Conservation (phyloP, 2,797 vertebrate genomes). For the Pogoniulus pusillus region DNA sequence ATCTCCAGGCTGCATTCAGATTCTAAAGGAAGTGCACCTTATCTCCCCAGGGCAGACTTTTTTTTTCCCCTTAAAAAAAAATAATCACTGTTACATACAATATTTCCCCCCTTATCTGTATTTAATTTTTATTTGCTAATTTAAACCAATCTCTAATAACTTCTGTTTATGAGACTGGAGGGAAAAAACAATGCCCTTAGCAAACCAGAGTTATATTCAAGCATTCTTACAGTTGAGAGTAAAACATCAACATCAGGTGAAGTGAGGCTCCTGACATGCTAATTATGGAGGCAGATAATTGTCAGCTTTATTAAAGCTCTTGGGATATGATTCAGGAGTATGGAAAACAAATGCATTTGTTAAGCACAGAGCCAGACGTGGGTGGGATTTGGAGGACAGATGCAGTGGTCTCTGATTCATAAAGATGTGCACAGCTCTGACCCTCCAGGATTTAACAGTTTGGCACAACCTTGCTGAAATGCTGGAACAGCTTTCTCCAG, state of each 20-base stretch:
- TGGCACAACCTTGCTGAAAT: not conserved
- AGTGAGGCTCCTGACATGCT: not conserved
- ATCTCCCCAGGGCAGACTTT: not conserved
- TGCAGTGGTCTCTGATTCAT: not conserved
- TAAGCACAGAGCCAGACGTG: not conserved
- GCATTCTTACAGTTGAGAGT: not conserved
- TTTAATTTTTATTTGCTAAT: not conserved
- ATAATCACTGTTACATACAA: not conserved
- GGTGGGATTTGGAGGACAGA: not conserved
- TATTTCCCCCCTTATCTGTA: not conserved
- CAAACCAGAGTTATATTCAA: not conserved
- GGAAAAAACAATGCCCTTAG: not conserved
- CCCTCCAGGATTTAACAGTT: not conserved
- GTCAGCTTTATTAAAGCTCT: constrained; percentile 5
- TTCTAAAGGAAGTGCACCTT: not conserved
- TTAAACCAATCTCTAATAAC: not conserved
- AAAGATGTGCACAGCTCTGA: not conserved
- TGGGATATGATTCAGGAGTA: not conserved
- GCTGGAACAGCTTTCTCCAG: not conserved
- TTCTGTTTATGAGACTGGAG: not conserved
- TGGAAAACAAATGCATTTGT: not conserved
- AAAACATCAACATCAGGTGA: not conserved
- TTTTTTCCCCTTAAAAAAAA: not conserved
- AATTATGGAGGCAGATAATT: not conserved
- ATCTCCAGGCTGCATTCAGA: not conserved